phyloP scores from a whole-genome alignment of 1,140 invertebrate genomes.

The Sycophaga agraensis region DNA sequence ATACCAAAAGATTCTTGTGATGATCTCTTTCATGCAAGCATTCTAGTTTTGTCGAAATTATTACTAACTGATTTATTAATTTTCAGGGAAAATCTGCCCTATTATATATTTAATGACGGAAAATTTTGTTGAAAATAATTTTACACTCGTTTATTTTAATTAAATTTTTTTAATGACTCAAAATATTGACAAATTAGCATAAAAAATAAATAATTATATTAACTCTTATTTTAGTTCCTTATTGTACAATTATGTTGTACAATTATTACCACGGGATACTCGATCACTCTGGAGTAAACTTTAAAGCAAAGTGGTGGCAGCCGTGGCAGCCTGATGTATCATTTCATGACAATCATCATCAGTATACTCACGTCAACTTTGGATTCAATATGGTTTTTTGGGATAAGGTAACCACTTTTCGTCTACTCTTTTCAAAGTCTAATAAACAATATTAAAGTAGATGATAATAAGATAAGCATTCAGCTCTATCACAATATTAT shows the following conservation, averaged over 20 bases:
- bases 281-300: slow-evolving; percentile 75
- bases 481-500: not conserved
- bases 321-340: slow-evolving; percentile 75
- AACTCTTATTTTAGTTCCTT: slow-evolving; percentile 58
- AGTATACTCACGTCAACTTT: slow-evolving; percentile 78
- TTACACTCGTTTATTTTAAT: no score
- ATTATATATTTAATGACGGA: no score
- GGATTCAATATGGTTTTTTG: slow-evolving; percentile 70
- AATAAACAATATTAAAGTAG: no score
- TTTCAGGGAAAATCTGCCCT: no score
- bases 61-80: no score
- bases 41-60: no score
- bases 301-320: slow-evolving; percentile 74
- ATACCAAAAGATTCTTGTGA: no score
- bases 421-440: no score
- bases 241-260: slow-evolving; percentile 63
- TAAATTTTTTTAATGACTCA: not conserved
- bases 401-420: slow-evolving; percentile 61
- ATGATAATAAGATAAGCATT: no score
- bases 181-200: not conserved
- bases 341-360: slow-evolving; percentile 78
- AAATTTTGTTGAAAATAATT: no score
- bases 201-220: not conserved
- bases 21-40: no score
- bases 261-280: slow-evolving; percentile 75